A percentile compares a stretch with the other conserved stretches of the same genome.
These are phyloP conservation scores for Hydrolagus affinis DNA, from an alignment of 2,113 vertebrate species.

Conservation along the genomic window DNA sequence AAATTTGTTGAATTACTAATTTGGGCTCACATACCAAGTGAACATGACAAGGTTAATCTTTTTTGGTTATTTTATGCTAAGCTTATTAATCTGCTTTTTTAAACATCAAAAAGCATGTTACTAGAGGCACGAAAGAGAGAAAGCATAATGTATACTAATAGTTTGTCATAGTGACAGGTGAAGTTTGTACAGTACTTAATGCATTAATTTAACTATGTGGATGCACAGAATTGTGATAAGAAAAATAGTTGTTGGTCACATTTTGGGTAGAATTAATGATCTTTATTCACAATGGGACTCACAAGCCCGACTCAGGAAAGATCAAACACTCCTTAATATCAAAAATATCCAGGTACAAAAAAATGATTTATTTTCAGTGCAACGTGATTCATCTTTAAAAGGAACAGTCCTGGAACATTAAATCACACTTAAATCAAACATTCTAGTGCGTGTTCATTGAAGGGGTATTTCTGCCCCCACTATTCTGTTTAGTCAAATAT, in stretches of 20 bases:
- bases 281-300: no score
- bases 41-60: conserved; percentile 28
- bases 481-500: neutral
- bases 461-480: neutral
- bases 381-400: neutral
- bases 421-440: no score
- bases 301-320: neutral
- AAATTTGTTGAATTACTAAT: neutral
- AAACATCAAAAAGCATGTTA: neutral
- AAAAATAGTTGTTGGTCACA: neutral
- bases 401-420: neutral
- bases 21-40: neutral
- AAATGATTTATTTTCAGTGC: neutral
- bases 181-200: neutral
- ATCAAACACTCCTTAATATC: neutral
- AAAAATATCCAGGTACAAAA: neutral
- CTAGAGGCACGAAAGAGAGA: neutral
- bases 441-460: neutral
- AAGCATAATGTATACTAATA: neutral
- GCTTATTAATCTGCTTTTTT: conserved; percentile 14
- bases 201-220: neutral
- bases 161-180: neutral
- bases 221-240: neutral
- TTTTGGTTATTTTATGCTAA: conserved; percentile 17
- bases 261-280: neutral